Conservation (phyloP, 2,113 vertebrate species). For the Gnathonemus longibarbis region DNA sequence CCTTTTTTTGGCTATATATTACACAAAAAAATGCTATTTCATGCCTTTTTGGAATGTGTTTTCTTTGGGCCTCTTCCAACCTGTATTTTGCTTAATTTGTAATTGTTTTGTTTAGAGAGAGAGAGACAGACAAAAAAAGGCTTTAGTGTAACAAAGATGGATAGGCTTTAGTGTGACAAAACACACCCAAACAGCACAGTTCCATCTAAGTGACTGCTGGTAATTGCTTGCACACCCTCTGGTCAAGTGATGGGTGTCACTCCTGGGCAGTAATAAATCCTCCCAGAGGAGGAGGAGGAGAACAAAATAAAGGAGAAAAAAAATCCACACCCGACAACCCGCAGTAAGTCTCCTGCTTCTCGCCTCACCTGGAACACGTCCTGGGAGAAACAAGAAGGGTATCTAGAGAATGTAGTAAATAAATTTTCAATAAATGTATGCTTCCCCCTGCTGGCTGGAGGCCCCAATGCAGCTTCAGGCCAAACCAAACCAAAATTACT, state of each 20-base stretch:
- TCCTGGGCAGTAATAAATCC: neutral
- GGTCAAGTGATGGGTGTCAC: slow-evolving; percentile 8
- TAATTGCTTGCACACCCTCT: neutral
- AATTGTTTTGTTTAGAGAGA: neutral
- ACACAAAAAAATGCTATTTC: slow-evolving; percentile 13
- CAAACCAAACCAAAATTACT: slow-evolving; percentile 21
- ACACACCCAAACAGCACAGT: slow-evolving; percentile 4
- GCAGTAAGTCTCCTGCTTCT: neutral
- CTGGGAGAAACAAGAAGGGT: neutral
- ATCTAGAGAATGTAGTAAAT: slow-evolving; percentile 20
- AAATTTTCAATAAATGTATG: slow-evolving; percentile 15
- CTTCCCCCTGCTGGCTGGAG: neutral
- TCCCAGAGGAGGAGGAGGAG: neutral
- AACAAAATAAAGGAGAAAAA: neutral
- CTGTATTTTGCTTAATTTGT: slow-evolving; percentile 2
- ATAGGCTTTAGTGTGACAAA: neutral
- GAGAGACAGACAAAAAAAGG: neutral
- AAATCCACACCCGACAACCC: neutral
- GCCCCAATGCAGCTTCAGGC: neutral
- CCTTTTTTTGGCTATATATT: neutral
- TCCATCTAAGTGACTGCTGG: neutral
- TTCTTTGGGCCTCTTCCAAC: slow-evolving; percentile 12
- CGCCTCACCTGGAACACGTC: neutral
- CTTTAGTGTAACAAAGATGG: neutral
- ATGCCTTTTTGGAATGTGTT: slow-evolving; percentile 13